phyloP scores from a whole-genome alignment of 2,797 vertebrate species.

The Gymnothorax reevesii region DNA sequence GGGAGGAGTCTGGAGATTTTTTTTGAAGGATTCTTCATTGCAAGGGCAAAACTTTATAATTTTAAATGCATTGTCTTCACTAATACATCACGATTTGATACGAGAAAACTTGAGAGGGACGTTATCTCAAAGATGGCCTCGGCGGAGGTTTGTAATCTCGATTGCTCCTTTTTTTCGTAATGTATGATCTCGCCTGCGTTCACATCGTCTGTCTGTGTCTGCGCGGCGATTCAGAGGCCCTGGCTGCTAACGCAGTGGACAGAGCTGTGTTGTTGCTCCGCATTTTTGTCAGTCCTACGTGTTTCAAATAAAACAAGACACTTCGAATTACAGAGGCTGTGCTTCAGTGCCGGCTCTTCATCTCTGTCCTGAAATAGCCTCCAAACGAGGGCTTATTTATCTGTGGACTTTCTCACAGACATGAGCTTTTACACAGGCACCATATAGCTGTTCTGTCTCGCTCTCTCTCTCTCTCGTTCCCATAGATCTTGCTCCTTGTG shows the following conservation, averaged over 20 bases:
- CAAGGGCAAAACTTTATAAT: no score
- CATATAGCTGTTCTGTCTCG: neutral
- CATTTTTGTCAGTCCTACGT: neutral
- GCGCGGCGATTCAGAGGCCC: neutral
- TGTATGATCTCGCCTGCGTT: neutral
- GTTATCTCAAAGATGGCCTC: no score
- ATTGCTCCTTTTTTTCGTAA: neutral
- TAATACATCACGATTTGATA: no score
- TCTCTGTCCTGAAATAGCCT: neutral
- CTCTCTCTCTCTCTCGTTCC: neutral
- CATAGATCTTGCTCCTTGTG: neutral
- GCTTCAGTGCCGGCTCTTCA: neutral
- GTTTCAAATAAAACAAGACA: neutral
- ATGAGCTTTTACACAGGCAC: neutral
- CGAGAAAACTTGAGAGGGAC: no score
- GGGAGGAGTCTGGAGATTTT: no score
- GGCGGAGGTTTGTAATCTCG: no score
- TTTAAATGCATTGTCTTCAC: no score
- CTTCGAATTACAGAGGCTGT: neutral
- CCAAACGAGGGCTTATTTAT: neutral
- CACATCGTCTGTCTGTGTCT: neutral
- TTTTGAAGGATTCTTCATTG: no score
- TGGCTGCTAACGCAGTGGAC: neutral
- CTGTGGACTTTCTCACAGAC: neutral
- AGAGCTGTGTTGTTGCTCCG: neutral